Base-by-base conservation (phyloP, 2,797 vertebrate genomes). In the Strix occidentalis region DNA sequence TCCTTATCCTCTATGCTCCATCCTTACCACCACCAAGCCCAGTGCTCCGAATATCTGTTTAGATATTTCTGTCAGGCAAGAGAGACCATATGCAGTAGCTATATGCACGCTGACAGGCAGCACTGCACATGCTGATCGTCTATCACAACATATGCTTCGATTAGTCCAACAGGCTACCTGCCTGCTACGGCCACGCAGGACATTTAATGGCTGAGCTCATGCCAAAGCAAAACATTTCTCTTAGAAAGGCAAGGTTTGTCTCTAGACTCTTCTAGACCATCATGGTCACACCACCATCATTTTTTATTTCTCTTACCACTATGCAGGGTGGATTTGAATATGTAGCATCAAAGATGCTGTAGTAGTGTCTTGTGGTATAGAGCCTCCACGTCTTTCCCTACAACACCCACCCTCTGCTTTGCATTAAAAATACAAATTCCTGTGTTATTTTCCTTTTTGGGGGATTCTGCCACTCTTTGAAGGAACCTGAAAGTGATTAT, bases 401-500 rank as follows among this genome's bases (percentile, higher is more conserved):
- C 1, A 0, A 16, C 79, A 61, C 37, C 12, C 13, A 35, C n/a
- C 24, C 43, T 81, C 87, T 84, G 88, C 46, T 93, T 93, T 92
- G 43, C 76, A 71, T 87, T 95, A 89, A 61, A 33, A 51, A 26
- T 13, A 69, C 6, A 2, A 93, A 87, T 26, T 28, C 43, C 17
- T 66, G 19, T 26, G 92, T 86, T 75, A 61, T 79, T 84, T 95
- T 50, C 13, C 56, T 75, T 88, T 56, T 2, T 4, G 33, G 16
- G 66, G 58, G n/a, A 88, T 82, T 81, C 70, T 77, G 57, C 31
- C 64, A 58, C 5, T 16, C 74, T 87, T 43, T 89, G 87, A 84
- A 82, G 50, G 51, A 91, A 54, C 53, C 78, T 93, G 86, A 82
- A 93, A 91, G 51, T 70, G 63, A 95, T 93, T 91, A 94, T 13